These are phyloP conservation scores for Spatula versicolor DNA, from an alignment of 2,797 vertebrate genomes.

Conservation along the genomic window DNA sequence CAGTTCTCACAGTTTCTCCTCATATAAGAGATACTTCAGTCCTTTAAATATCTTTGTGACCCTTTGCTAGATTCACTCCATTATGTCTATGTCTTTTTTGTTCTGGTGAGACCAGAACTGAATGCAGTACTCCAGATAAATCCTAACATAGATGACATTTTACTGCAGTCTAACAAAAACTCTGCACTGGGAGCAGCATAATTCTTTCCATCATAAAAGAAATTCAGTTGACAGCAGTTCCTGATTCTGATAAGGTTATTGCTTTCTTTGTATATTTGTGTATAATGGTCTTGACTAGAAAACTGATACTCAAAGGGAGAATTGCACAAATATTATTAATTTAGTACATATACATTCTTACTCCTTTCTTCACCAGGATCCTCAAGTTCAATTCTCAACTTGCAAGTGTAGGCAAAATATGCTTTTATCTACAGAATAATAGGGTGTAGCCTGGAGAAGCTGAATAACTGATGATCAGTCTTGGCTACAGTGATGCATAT, in stretches of 20 bases:
- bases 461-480: conserved; percentile 64
- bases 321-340: background rate
- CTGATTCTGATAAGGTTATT: background rate
- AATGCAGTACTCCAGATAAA: background rate
- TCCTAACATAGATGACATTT: background rate
- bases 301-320: background rate
- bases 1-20: background rate
- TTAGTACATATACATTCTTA: background rate
- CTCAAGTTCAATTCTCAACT: conserved; percentile 4
- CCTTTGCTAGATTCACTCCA: background rate
- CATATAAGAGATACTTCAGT: background rate
- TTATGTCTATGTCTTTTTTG: background rate
- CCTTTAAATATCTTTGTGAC: background rate
- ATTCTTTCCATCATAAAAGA: background rate
- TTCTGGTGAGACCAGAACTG: background rate
- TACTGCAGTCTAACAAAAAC: background rate
- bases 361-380: background rate
- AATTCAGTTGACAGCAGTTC: background rate
- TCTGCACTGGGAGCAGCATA: background rate
- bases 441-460: conserved; percentile 49
- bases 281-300: background rate
- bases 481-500: conserved; percentile 43
- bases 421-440: conserved; percentile 59
- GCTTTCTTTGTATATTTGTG: background rate
- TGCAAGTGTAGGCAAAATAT: conserved; percentile 57